Conservation (phyloP, 2,113 vertebrate species). For the Elephas maximus region DNA sequence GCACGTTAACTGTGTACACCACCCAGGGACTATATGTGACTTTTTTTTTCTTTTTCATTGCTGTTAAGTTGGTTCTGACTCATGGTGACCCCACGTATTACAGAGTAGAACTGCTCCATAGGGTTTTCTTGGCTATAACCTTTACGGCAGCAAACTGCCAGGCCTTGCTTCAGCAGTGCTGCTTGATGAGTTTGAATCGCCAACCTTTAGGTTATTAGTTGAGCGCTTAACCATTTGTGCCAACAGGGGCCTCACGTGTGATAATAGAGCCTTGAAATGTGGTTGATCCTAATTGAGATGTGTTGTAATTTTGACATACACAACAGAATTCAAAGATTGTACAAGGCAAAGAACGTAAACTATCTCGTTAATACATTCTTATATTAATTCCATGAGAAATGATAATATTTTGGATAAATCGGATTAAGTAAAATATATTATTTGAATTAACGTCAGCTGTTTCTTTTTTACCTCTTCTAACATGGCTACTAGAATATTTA, state of each 20-base stretch:
- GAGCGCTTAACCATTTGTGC: background rate
- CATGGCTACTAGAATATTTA: background rate
- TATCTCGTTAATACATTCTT: background rate
- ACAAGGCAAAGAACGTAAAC: background rate
- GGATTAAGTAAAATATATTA: conserved; percentile 17
- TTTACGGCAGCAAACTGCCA: background rate
- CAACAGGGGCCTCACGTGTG: background rate
- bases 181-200: background rate
- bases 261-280: background rate
- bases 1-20: background rate
- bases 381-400: background rate
- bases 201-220: background rate
- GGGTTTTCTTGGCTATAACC: no score
- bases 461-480: conserved; percentile 31
- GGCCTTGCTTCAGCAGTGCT: background rate
- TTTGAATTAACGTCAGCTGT: background rate
- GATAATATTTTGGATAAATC: background rate
- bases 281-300: background rate
- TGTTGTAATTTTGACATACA: background rate
- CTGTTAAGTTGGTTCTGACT: background rate
- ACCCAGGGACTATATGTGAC: background rate
- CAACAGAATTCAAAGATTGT: conserved; percentile 1
- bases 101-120: background rate
- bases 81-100: background rate
- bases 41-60: background rate